A percentile compares a stretch with the other conserved stretches of the same genome.
These are phyloP conservation scores for Cataglyphis altisquamis DNA, from an alignment of 2,888 invertebrate species.

Conservation along the genomic window DNA sequence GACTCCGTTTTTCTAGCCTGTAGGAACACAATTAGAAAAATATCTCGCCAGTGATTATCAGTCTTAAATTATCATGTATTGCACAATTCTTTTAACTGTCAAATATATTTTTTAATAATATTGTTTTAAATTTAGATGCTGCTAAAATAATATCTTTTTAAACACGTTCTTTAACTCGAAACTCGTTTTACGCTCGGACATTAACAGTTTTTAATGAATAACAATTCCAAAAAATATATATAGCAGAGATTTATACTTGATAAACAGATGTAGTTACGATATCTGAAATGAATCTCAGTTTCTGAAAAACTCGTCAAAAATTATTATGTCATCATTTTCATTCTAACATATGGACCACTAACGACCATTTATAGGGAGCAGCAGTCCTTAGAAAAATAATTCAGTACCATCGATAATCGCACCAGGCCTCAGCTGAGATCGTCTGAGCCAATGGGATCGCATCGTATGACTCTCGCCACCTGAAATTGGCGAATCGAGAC, in stretches of 20 bases:
- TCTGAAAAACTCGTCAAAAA: not conserved
- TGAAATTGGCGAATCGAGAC: slow-evolving; percentile 79
- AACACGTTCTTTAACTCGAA: not conserved
- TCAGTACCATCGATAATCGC: not conserved
- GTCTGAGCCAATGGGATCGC: slow-evolving; percentile 80
- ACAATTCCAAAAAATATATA: not conserved
- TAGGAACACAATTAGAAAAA: not conserved
- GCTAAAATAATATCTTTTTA: not conserved
- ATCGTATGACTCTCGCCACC: slow-evolving; percentile 83
- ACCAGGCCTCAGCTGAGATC: slow-evolving; percentile 81
- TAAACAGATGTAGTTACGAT: not conserved
- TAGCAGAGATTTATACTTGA: not conserved
- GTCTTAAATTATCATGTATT: not conserved
- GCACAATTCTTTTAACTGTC: not conserved
- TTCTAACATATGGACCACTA: not conserved
- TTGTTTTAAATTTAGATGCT: not conserved
- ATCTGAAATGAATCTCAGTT: not conserved
- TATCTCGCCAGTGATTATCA: not conserved
- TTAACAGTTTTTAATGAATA: not conserved
- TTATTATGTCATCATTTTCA: not conserved
- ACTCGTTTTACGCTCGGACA: not conserved
- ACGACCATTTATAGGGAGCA: not conserved
- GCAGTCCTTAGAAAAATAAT: slow-evolving; percentile 1
- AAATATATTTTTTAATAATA: not conserved
- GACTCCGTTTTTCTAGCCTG: not conserved